phyloP scores from a whole-genome alignment of 1,140 invertebrate genomes.

The Calliopsis andreniformis region DNA sequence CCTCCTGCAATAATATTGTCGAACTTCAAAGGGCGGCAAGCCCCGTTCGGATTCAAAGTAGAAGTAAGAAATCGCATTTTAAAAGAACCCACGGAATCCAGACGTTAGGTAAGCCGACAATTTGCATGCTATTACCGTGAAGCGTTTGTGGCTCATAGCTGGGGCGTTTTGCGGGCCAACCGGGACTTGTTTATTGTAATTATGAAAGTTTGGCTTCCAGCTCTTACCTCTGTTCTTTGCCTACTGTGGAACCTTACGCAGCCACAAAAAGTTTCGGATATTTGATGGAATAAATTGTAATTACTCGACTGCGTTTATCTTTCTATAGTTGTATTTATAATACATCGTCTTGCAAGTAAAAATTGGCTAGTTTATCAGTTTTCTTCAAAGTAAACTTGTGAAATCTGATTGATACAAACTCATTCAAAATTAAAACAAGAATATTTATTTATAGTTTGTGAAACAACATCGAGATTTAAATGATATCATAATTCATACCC shows the following conservation, averaged over 20 bases:
- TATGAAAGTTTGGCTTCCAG: constrained; percentile 64
- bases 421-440: neutral
- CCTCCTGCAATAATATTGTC: constrained; percentile 50
- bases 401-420: too few relatives aligned
- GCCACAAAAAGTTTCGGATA: constrained; percentile 20
- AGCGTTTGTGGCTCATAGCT: constrained; percentile 50
- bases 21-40: constrained; percentile 61
- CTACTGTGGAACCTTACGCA: constrained; percentile 6
- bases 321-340: neutral
- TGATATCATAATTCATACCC: constrained; percentile 28
- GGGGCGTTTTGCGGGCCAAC: constrained; percentile 50
- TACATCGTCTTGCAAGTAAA: too few relatives aligned
- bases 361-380: too few relatives aligned
- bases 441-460: too few relatives aligned
- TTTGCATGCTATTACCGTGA: constrained; percentile 69
- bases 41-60: constrained; percentile 69
- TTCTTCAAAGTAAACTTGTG: too few relatives aligned
- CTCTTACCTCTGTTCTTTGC: constrained; percentile 26
- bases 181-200: constrained; percentile 68
- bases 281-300: constrained; percentile 34
- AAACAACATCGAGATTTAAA: constrained; percentile 19
- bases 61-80: constrained; percentile 69
- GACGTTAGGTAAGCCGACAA: constrained; percentile 69
- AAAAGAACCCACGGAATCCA: constrained; percentile 64
- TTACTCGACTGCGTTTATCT: neutral